Evolutionary conservation across 2,888 invertebrate genomes (phyloP).

Genomic region (Callimorpha dominula): DNA sequence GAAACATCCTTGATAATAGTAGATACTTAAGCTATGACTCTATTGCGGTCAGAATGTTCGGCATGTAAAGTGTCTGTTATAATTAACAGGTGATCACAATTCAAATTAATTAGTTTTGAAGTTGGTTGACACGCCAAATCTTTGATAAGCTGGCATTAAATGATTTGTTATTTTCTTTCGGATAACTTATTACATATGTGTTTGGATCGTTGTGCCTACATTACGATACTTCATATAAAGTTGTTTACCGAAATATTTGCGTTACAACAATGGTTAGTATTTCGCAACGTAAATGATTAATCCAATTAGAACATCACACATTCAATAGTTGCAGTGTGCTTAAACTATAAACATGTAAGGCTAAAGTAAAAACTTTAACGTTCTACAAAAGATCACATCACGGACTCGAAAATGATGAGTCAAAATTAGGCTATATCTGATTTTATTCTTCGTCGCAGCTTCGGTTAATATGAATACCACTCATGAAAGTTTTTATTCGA

Average conservation of each 20-base stretch:
- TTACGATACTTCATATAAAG: background rate
- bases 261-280: background rate
- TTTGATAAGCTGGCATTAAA: background rate
- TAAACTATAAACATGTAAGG: background rate
- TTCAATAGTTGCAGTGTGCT: background rate
- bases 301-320: background rate
- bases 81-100: conserved; percentile 7
- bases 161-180: too few species aligned
- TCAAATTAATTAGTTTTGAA: conserved; percentile 26
- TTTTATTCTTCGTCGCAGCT: background rate
- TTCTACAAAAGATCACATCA: background rate
- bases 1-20: conserved; percentile 44
- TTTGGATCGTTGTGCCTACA: background rate
- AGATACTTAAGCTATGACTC: conserved; percentile 30
- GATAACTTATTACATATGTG: background rate
- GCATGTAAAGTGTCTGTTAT: background rate
- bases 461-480: background rate
- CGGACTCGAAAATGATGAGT: background rate
- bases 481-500: too few species aligned
- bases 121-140: conserved; percentile 25
- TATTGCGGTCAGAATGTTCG: conserved; percentile 15
- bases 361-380: background rate
- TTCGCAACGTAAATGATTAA: background rate
- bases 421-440: background rate
- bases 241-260: background rate